A percentile compares a stretch with the other conserved stretches of the same genome.
phyloP scores from a whole-genome alignment of 2,113 vertebrate genomes.

The Entelurus aequoreus region DNA sequence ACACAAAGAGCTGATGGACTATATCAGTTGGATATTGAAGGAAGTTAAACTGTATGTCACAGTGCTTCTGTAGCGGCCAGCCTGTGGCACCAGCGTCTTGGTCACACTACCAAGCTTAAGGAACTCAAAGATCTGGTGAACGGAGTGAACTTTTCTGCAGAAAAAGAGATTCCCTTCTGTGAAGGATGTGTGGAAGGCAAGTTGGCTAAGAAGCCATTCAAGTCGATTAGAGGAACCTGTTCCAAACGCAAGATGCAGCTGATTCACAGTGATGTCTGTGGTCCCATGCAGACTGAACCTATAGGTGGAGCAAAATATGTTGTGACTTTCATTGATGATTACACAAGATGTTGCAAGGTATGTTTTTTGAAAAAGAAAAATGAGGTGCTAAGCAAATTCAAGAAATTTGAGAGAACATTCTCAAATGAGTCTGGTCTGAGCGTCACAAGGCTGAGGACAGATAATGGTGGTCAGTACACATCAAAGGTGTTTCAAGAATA shows the following conservation, averaged over 20 bases:
- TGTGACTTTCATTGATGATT: slow-evolving; percentile 22
- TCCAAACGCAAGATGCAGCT: slow-evolving; percentile 5
- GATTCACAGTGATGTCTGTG: neutral
- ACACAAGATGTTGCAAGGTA: slow-evolving; percentile 9
- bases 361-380: slow-evolving; percentile 12
- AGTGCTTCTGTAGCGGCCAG: slow-evolving; percentile 13
- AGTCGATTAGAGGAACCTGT: neutral
- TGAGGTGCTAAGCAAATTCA: slow-evolving; percentile 4
- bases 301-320: slow-evolving; percentile 19
- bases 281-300: no score
- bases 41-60: no score
- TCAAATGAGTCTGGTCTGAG: neutral
- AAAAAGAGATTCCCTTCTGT: no score
- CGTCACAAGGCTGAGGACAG: neutral
- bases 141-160: no score
- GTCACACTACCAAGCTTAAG: slow-evolving; percentile 21
- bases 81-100: slow-evolving; percentile 21
- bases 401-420: slow-evolving; percentile 17
- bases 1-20: no score
- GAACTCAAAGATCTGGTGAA: slow-evolving; percentile 18
- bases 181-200: no score
- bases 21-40: no score
- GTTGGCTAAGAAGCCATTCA: slow-evolving; percentile 1
- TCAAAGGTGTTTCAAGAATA: slow-evolving; percentile 9
- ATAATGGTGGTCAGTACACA: slow-evolving; percentile 3